These are phyloP conservation scores for Pseudopodoces humilis DNA, from an alignment of 2,113 vertebrate genomes.

Conservation along the genomic window DNA sequence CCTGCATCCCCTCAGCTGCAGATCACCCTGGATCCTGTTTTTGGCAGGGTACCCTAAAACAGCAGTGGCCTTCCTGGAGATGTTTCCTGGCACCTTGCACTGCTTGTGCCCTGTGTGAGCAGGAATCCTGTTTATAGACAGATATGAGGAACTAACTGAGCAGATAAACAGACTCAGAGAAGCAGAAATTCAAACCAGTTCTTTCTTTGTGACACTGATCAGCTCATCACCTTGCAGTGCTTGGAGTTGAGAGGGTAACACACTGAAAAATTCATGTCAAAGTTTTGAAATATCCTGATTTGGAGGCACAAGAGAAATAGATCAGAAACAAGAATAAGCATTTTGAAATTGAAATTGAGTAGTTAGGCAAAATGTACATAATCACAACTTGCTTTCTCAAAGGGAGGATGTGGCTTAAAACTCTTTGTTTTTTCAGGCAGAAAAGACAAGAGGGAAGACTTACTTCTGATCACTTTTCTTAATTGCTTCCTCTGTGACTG, in stretches of 20 bases:
- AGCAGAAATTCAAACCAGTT: not conserved
- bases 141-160: not conserved
- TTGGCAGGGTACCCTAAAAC: not conserved
- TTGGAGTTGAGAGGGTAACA: not conserved
- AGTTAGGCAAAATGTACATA: not conserved
- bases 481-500: conserved; percentile 8
- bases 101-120: not conserved
- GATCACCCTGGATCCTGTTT: fast-evolving
- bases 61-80: not conserved
- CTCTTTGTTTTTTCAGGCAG: not conserved
- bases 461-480: not conserved
- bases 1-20: not conserved
- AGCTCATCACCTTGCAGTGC: not conserved
- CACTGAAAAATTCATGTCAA: not conserved
- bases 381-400: not conserved
- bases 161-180: not conserved
- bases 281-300: not conserved
- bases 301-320: not conserved
- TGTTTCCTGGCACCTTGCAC: not conserved
- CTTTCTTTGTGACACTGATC: not conserved
- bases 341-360: not conserved
- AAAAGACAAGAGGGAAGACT: not conserved
- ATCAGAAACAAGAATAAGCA: not conserved
- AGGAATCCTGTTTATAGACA: not conserved
- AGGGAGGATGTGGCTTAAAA: conserved; percentile 17